Percentiles rank a stretch among this genome's conserved stretches.
Conservation (phyloP, 2,797 vertebrate genomes). For the Gymnoscopelus braueri region DNA sequence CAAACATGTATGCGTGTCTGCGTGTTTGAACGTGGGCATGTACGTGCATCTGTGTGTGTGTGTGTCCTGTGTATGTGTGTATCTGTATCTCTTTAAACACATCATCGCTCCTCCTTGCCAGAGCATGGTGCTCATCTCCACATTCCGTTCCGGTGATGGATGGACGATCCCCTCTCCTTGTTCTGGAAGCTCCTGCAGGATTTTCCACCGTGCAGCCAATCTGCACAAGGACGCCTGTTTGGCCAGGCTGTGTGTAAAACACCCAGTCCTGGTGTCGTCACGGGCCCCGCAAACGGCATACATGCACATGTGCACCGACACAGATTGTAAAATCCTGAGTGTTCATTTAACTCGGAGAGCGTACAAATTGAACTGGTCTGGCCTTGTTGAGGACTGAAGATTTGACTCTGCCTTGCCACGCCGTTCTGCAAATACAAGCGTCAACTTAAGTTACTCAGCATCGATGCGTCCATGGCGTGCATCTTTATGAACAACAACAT, state of each 20-base stretch:
- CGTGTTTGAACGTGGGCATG: no score
- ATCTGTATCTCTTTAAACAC: constrained; percentile 4
- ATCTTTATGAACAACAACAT: no score
- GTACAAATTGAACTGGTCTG: no score
- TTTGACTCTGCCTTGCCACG: no score
- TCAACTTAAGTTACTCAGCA: no score
- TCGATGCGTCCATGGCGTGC: no score
- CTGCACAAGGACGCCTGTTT: constrained; percentile 31
- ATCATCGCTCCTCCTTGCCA: constrained; percentile 14
- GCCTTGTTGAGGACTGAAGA: no score
- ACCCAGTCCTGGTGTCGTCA: constrained; percentile 11
- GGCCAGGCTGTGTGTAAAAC: constrained; percentile 38
- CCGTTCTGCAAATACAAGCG: no score
- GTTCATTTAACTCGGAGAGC: no score
- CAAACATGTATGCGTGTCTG: no score
- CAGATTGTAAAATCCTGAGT: not conserved
- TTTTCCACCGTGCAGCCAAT: constrained; percentile 46
- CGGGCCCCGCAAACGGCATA: constrained; percentile 26
- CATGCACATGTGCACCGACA: not conserved
- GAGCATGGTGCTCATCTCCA: constrained; percentile 29
- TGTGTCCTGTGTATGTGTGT: not conserved
- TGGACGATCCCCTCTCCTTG: constrained; percentile 36
- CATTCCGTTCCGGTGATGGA: constrained; percentile 50
- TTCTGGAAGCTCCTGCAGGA: constrained; percentile 35
- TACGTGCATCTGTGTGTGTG: no score